Evolutionary conservation across 2,888 invertebrate genomes (phyloP).

Genomic region (Argynnis bischoffii): DNA sequence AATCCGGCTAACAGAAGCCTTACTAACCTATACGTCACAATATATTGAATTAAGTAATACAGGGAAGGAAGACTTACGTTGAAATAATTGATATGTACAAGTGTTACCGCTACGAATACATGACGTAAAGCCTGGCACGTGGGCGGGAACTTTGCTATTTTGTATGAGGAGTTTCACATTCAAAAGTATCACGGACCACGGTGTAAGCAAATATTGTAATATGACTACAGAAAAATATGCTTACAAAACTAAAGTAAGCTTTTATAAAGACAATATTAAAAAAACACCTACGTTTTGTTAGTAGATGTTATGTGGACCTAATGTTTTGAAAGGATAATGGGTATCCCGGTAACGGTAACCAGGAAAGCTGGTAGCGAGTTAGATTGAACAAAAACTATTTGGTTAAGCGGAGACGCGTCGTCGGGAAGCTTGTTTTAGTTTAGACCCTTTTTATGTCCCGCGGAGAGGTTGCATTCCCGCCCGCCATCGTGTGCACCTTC

Average conservation of each 20-base stretch:
- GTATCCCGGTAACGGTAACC: constrained; percentile 26
- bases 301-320: not conserved
- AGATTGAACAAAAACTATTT: constrained; percentile 50
- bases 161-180: constrained; percentile 8
- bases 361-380: constrained; percentile 26
- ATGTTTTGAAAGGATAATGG: constrained; percentile 15
- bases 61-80: constrained; percentile 30
- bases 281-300: not conserved
- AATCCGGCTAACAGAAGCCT: constrained; percentile 16
- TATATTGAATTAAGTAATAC: constrained; percentile 9
- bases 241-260: not conserved
- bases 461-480: constrained; percentile 71
- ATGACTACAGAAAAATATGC: not conserved
- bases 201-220: not conserved
- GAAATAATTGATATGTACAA: constrained; percentile 32
- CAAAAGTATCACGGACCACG: not conserved
- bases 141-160: constrained; percentile 35
- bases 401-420: constrained; percentile 67
- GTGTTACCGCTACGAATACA: constrained; percentile 30
- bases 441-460: constrained; percentile 71
- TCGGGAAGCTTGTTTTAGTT: constrained; percentile 60
- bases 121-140: constrained; percentile 39
- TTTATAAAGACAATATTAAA: not conserved
- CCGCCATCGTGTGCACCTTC: constrained; percentile 48
- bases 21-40: constrained; percentile 11